Conservation (phyloP, 1,140 invertebrate species). For the Bombus confusus region DNA sequence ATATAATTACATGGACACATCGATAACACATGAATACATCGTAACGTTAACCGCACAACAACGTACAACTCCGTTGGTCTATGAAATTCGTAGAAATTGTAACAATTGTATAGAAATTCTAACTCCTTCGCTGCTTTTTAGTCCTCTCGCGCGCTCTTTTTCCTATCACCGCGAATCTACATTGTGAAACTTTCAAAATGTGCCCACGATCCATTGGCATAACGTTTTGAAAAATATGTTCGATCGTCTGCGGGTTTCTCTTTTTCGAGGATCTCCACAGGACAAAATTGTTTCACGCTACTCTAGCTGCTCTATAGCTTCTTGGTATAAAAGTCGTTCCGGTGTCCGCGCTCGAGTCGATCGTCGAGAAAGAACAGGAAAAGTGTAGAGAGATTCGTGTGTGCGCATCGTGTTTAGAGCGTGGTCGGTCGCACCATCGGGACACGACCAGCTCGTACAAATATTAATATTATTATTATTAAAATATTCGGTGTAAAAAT, state of each 20-base stretch:
- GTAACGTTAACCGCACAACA: slow-evolving; percentile 29
- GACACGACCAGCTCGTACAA: slow-evolving; percentile 49
- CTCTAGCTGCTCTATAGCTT: slow-evolving; percentile 40
- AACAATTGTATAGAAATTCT: slow-evolving; percentile 44
- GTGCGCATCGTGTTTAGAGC: slow-evolving; percentile 34
- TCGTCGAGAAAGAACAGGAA: slow-evolving; percentile 46
- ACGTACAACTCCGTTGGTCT: neutral
- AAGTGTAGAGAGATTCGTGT: slow-evolving; percentile 59
- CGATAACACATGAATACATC: slow-evolving; percentile 33
- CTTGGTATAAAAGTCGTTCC: slow-evolving; percentile 40
- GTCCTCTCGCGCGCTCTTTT: neutral
- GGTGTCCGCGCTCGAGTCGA: slow-evolving; percentile 59
- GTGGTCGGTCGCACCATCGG: neutral
- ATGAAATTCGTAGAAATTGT: slow-evolving; percentile 43
- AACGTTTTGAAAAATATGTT: neutral
- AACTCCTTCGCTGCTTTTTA: neutral
- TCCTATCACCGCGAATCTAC: neutral
- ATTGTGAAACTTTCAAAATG: neutral
- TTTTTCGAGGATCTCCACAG: neutral
- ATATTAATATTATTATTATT: slow-evolving; percentile 67
- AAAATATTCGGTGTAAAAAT: slow-evolving; percentile 81
- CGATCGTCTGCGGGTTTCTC: neutral
- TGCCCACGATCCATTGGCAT: neutral
- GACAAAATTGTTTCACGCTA: slow-evolving; percentile 20
- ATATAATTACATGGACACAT: slow-evolving; percentile 45